These are phyloP conservation scores for Turritopsis dohrnii DNA, from an alignment of 30 jellyfish, hydroid and myxozoan species.

Conservation along the genomic window DNA sequence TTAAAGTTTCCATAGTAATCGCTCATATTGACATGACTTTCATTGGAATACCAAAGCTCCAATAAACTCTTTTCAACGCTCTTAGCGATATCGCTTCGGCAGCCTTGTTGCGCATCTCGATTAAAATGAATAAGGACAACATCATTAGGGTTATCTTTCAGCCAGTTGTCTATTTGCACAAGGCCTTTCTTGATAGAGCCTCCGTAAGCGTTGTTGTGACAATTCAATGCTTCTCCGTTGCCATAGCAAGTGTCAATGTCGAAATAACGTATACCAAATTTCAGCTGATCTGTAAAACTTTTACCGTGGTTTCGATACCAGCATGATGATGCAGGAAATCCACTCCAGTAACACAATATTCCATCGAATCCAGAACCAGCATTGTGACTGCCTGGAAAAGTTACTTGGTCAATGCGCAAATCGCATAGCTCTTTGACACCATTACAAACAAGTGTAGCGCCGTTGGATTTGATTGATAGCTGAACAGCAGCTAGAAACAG, in stretches of 20 bases:
- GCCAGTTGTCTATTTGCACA: conserved; percentile 66
- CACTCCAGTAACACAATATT: conserved; percentile 38
- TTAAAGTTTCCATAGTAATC: too few species aligned
- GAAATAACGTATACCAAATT: conserved; percentile 73
- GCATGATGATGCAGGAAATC: conserved; percentile 52
- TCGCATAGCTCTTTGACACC: conserved; percentile 63
- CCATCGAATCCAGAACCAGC: conserved; percentile 82
- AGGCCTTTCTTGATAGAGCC: too few species aligned
- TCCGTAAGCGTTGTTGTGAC: conserved; percentile 61
- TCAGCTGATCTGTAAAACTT: conserved; percentile 52
- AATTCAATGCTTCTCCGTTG: conserved; percentile 45
- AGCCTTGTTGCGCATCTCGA: too few species aligned
- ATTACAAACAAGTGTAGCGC: too few species aligned
- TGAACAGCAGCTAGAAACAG: too few species aligned
- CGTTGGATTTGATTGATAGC: too few species aligned
- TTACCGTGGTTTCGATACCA: conserved; percentile 43
- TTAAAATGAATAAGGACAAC: conserved; percentile 62
- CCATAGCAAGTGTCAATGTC: too few species aligned
- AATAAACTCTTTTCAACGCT: too few species aligned
- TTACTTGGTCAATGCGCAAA: conserved; percentile 43
- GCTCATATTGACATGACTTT: too few species aligned
- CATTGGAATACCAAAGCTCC: too few species aligned
- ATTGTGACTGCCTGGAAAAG: conserved; percentile 71
- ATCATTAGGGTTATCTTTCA: conserved; percentile 55
- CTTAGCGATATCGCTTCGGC: too few species aligned